Base-by-base conservation (phyloP, 2,797 vertebrate genomes). In the Tokudaia tokunoshimensis region DNA sequence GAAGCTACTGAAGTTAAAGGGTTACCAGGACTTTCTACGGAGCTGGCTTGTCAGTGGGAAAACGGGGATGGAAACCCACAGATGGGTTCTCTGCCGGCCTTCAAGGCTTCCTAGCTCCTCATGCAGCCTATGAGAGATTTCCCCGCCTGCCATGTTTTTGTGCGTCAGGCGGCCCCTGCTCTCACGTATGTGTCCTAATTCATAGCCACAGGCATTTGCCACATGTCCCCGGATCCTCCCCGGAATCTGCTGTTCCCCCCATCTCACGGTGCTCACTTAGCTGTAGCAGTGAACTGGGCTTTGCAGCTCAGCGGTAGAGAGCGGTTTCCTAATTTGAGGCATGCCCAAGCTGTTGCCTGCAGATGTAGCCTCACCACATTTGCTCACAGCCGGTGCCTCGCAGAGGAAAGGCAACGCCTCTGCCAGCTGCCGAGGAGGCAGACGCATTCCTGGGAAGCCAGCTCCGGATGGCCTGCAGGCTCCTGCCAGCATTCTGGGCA, bases 301-400 rank as follows among this genome's bases (percentile, higher is more conserved):
- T 15, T 65, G 29, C 50, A 70, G 61, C 0, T 15, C 37, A 61
- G 57, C 44, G 81, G 72, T 55, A 41, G 88, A 96, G 92, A 65
- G 26, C 26, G 34, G 6, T 81, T 93, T 85, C 61, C 67, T 17
- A 37, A 79, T 89, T 41, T 0, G 1, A 91, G 74, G 59, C 26
- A 24, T 12, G 70, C 79, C 94, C 75, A 81, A 86, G 87, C 57
- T 70, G 41, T 84, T 83, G 96, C 95, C 79, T 94, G 93, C 89
- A 94, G 82, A 89, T 34, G 78, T 70, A 76, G 82, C 74, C 84
- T 79, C 31, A 78, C 92, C 6, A 1, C 91, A 50, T 89, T 96
- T 94, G 70, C 86, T 63, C 91, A 86, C 72, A 19, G 82, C 8
- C 0, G 0, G 31, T 55, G 79, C 37, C 61, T 87, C 76, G 86